These are phyloP conservation scores for Zootoca vivipara DNA, from an alignment of 2,113 vertebrate genomes.

Conservation along the genomic window DNA sequence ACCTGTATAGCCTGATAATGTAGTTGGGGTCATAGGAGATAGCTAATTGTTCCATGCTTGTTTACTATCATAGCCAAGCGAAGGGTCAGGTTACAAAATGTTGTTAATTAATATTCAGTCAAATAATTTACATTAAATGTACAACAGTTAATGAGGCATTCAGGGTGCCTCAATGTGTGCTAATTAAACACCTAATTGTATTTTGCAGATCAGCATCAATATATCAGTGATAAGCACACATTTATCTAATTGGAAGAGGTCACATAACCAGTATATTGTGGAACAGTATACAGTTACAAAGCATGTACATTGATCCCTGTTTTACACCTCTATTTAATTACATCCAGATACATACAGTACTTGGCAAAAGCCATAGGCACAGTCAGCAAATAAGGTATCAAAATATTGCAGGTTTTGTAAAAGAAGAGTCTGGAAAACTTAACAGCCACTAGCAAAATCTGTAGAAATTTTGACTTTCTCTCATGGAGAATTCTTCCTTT, in stretches of 20 bases:
- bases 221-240: not conserved
- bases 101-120: slow-evolving; percentile 9
- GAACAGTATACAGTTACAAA: slow-evolving; percentile 2
- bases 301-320: not conserved
- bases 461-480: slow-evolving; percentile 2
- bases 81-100: not conserved
- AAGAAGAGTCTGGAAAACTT: slow-evolving; percentile 14
- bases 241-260: slow-evolving; percentile 34
- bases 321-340: slow-evolving; percentile 27
- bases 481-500: not conserved
- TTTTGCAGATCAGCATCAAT: slow-evolving; percentile 8
- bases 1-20: not conserved
- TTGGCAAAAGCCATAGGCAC: slow-evolving; percentile 17
- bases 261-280: not conserved
- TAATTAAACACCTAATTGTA: slow-evolving; percentile 46
- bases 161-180: not conserved
- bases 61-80: not conserved
- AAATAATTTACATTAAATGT: not conserved
- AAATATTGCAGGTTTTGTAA: not conserved
- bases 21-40: not conserved
- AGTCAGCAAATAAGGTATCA: not conserved
- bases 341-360: not conserved
- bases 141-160: not conserved
- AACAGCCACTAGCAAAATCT: slow-evolving; percentile 19
- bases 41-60: not conserved